phyloP scores from a whole-genome alignment of 2,797 vertebrate species.

The Argya squamiceps region DNA sequence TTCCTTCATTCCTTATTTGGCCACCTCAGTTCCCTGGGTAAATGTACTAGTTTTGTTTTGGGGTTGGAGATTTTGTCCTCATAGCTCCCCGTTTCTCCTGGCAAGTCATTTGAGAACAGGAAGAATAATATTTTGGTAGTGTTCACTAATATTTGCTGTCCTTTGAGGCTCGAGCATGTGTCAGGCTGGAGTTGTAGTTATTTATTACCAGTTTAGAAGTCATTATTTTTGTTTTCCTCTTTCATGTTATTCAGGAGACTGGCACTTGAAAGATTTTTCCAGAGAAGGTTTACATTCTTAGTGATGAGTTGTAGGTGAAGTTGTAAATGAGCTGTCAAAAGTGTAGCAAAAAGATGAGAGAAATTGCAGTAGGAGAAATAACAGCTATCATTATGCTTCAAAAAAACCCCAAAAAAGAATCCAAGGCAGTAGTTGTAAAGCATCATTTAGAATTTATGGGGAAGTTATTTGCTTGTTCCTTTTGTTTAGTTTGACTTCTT shows the following conservation, averaged over 20 bases:
- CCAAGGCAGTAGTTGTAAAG: background rate
- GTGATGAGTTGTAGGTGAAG: constrained; percentile 35
- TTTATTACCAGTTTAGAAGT: constrained; percentile 49
- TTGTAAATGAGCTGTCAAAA: constrained; percentile 48
- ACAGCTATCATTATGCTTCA: background rate
- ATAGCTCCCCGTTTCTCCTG: background rate
- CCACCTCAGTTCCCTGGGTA: background rate
- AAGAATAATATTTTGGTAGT: constrained; percentile 29
- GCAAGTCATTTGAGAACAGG: constrained; percentile 2
- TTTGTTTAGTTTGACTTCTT: background rate
- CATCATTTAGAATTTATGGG: background rate
- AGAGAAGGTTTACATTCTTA: constrained; percentile 23
- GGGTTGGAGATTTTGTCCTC: background rate
- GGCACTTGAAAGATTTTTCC: constrained; percentile 45
- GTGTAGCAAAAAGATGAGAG: background rate
- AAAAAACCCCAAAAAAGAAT: background rate
- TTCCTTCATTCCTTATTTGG: background rate
- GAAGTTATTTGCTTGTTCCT: background rate
- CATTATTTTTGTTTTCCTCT: constrained; percentile 54
- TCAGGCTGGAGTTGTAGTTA: constrained; percentile 42
- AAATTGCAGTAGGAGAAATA: background rate
- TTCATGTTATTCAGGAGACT: background rate
- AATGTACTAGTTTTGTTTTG: background rate
- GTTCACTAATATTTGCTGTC: constrained; percentile 20
- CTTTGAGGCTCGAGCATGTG: background rate